Base-by-base conservation (phyloP, 2,888 invertebrate genomes). In the Folsomia manolachei region DNA sequence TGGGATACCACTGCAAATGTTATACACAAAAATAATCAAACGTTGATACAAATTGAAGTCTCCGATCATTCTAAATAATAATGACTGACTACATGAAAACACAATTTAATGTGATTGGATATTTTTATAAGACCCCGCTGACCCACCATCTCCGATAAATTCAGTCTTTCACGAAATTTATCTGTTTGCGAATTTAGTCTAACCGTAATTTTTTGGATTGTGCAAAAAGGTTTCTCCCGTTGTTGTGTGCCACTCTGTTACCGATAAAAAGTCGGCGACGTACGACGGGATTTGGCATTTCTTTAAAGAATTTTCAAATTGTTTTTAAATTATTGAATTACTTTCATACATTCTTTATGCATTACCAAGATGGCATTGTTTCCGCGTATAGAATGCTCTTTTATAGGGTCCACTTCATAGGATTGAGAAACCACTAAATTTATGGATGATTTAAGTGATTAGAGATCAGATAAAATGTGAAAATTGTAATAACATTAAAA, bases 231-330 rank as follows among this genome's bases (percentile, higher is more conserved):
- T 75, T 69, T 80, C 79, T 39, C 78, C 80, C 64, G 70, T 71
- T 18, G 79, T 79, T 1, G 79, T 76, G 21, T 76, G 78, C 81
- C 81, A 81, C 66, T 78, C 79, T 4, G 75, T 87, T 80, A 96
- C 93, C 82, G 87, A 89, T 76, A 96, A 93, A 85, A 95, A 95
- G 86, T 95, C 95, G 75, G 93, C 92, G 75, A 95, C 94, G 85
- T 94, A 96, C 76, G 93, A 93, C 66, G 95, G 95, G 82, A 94
- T 91, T 82, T 92, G 92, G 86, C 94, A 94, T 86, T 93, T 94
- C n/a, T n/a, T n/a, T n/a, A n/a, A n/a, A n/a, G n/a, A n/a, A n/a
- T n/a, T n/a, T n/a, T n/a, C n/a, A n/a, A n/a, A n/a, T n/a, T n/a
- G n/a, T n/a, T n/a, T n/a, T n/a, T n/a, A n/a, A n/a, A n/a, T n/a